Evolutionary conservation across 2,113 vertebrate species (phyloP), one percentile per base, ranked within the genome.

Genomic region (Catharus bicknelli): DNA sequence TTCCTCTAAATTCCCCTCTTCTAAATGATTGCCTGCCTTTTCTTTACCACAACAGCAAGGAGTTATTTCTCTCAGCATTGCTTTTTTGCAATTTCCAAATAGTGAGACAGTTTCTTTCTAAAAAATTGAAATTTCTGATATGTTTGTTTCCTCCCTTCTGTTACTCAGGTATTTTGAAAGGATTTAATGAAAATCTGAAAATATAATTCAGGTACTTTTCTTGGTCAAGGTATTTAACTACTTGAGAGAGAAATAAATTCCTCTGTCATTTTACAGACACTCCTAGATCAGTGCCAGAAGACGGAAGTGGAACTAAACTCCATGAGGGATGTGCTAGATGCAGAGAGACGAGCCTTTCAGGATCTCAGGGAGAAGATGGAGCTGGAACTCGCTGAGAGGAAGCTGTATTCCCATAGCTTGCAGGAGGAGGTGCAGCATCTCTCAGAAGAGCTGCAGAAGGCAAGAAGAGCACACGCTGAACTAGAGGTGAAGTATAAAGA

Each of bases 261-360:
- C n/a, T 25, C 2, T 91, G 32, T 64, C 29, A 30, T 74, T 88
- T 64, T 82, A 55, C 96, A 99, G 99, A 96, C 95, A 43, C 97
- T 99, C 43, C 97, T 97, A 9, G 95, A 97, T 85, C 98, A 98
- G 90, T 98, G 99, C 95, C 97, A 98, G 83, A 96, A 98, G 91
- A 98, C 98, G 95, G 99, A 99, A 93, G 82, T 94, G 72, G 98
- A 99, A 70, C 92, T 98, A 47, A 93, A 57, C 10, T 97, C 97
- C 55, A 68, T 98, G 42, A 89, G 76, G 27, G 97, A 80, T 48
- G 82, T 67, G 40, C 75, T 97, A 21, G 97, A 98, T 90, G 93
- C 94, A 21, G 98, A 99, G 93, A 97, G 92, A 94, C 95, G 40
- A 62, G 84, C 90, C 30, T 92, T 81, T 22, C 91, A 5, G 34